A percentile compares a stretch with the other conserved stretches of the same genome.
These are phyloP conservation scores for Dolomedes plantarius DNA, from an alignment of 2,888 invertebrate genomes.

Conservation along the genomic window DNA sequence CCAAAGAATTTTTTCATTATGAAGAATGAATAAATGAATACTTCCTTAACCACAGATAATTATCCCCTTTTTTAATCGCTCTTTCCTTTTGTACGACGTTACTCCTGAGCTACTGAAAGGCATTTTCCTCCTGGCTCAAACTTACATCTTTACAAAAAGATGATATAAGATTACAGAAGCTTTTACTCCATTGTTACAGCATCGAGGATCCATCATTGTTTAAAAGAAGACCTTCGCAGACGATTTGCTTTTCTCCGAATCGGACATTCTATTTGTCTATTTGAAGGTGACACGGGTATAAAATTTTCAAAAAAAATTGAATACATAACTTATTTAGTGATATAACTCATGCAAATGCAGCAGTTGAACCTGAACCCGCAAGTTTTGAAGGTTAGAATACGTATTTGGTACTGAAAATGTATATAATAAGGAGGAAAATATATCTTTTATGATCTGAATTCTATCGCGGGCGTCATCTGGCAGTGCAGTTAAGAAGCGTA, in stretches of 20 bases:
- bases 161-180: conserved; percentile 37
- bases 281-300: conserved; percentile 37
- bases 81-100: no score
- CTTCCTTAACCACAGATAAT: no score
- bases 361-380: background rate
- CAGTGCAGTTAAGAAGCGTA: conserved; percentile 7
- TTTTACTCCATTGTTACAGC: conserved; percentile 17
- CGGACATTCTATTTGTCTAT: conserved; percentile 4
- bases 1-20: no score
- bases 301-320: background rate
- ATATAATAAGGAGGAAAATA: background rate
- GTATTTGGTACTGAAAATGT: background rate
- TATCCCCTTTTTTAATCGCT: no score
- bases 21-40: no score
- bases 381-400: background rate
- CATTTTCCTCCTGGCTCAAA: background rate
- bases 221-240: conserved; percentile 38
- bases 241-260: conserved; percentile 23
- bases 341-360: background rate
- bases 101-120: no score
- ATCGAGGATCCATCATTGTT: conserved; percentile 12
- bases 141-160: conserved; percentile 2
- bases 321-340: background rate
- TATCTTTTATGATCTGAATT: background rate
- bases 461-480: background rate